These are phyloP conservation scores for Vidua macroura DNA, from an alignment of 2,113 vertebrate species.

Conservation along the genomic window DNA sequence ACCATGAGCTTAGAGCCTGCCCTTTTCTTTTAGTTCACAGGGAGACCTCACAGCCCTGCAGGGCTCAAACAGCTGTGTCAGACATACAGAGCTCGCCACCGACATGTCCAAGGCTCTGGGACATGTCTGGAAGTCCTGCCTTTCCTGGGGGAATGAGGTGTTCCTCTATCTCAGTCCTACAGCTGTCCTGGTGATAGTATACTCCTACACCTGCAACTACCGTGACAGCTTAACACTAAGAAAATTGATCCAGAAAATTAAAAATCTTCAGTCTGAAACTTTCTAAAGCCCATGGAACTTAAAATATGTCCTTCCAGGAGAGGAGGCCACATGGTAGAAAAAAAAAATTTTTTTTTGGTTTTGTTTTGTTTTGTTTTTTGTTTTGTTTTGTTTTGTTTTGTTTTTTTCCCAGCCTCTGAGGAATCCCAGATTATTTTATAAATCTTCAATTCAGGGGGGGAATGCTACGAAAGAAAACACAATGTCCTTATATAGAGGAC, in stretches of 20 bases:
- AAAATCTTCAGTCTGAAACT: not conserved
- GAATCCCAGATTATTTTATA: not conserved
- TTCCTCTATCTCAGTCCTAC: not conserved
- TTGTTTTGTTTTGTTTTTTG: too few species aligned
- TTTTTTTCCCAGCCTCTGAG: not conserved
- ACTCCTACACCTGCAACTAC: not conserved
- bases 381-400: not conserved
- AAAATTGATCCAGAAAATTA: not conserved
- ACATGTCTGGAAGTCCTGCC: fast-evolving
- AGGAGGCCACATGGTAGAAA: not conserved
- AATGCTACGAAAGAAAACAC: not conserved
- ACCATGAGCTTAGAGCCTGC: not conserved
- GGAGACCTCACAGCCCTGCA: not conserved
- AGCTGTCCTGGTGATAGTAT: not conserved
- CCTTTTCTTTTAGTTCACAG: not conserved
- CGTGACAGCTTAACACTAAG: not conserved
- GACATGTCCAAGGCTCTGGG: not conserved
- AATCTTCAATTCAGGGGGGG: not conserved
- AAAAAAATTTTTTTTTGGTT: fast-evolving
- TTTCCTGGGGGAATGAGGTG: not conserved
- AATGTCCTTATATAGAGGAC: not conserved
- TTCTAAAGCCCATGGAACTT: not conserved
- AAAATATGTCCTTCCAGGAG: not conserved
- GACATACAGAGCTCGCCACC: not conserved
- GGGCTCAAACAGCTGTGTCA: not conserved